phyloP scores from a whole-genome alignment of 2,797 vertebrate species.

The Meriones psammophilus region DNA sequence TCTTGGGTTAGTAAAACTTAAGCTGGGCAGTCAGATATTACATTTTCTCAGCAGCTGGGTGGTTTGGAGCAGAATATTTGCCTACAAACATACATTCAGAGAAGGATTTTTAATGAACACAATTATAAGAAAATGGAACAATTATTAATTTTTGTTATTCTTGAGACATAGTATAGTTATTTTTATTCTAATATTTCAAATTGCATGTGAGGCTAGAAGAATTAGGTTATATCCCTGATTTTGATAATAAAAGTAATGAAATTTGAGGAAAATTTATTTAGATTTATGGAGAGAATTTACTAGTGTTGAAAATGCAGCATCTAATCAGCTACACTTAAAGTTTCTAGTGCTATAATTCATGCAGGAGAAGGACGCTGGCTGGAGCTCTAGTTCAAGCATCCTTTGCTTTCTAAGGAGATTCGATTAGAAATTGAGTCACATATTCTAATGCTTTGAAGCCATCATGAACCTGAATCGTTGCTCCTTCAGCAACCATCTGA shows the following conservation, averaged over 20 bases:
- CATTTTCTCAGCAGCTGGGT: slow-evolving; percentile 50
- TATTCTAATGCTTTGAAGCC: slow-evolving; percentile 24
- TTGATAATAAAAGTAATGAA: neutral
- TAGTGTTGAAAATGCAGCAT: slow-evolving; percentile 1
- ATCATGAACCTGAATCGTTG: neutral
- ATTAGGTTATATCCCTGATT: slow-evolving; percentile 39
- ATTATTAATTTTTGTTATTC: slow-evolving; percentile 43
- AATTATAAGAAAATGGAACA: slow-evolving; percentile 54
- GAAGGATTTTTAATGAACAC: slow-evolving; percentile 43
- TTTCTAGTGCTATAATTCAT: slow-evolving; percentile 29
- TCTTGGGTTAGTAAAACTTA: slow-evolving; percentile 74
- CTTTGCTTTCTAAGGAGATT: slow-evolving; percentile 37
- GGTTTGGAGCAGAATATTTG: slow-evolving; percentile 65
- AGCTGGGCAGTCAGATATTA: slow-evolving; percentile 61
- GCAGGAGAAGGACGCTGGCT: neutral
- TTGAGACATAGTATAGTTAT: slow-evolving; percentile 16
- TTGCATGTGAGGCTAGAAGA: neutral
- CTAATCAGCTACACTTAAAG: slow-evolving; percentile 21
- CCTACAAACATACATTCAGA: slow-evolving; percentile 60
- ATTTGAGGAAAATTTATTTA: slow-evolving; percentile 44
- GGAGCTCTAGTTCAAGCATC: neutral
- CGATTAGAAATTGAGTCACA: neutral
- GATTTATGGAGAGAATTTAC: slow-evolving; percentile 25
- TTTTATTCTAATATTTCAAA: slow-evolving; percentile 57
- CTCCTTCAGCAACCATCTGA: slow-evolving; percentile 9